These are phyloP conservation scores for Siderastrea radians DNA, from an alignment of 92 coral and sea anemone species.

Conservation along the genomic window DNA sequence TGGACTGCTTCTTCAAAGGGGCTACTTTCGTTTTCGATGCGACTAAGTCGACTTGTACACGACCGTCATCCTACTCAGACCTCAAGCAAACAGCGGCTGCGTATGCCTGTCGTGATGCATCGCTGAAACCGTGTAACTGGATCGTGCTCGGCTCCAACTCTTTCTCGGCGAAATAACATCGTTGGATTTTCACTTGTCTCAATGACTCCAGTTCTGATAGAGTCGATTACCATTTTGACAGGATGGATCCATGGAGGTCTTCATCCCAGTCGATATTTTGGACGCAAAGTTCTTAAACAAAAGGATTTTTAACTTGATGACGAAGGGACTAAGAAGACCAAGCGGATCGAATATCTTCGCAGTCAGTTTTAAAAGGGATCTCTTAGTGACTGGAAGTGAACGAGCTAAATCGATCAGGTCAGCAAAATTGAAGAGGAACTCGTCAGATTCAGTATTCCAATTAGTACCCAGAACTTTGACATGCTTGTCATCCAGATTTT, in stretches of 20 bases:
- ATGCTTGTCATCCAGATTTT: neutral
- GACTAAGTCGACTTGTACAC: neutral
- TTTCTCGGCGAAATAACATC: slow-evolving; percentile 55
- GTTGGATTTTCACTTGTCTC: slow-evolving; percentile 44
- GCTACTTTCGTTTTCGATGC: slow-evolving; percentile 14
- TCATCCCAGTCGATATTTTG: slow-evolving; percentile 72
- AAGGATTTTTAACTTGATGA: slow-evolving; percentile 57
- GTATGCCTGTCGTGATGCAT: slow-evolving; percentile 35
- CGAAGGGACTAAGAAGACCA: slow-evolving; percentile 70
- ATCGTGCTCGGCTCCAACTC: slow-evolving; percentile 6
- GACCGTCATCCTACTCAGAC: slow-evolving; percentile 14
- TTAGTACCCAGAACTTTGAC: too few species aligned
- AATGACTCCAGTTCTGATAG: slow-evolving; percentile 54
- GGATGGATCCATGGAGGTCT: slow-evolving; percentile 38
- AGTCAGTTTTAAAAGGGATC: slow-evolving; percentile 68
- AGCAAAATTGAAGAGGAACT: slow-evolving; percentile 52
- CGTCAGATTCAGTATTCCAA: slow-evolving; percentile 10
- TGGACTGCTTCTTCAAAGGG: slow-evolving; percentile 4
- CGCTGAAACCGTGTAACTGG: slow-evolving; percentile 38
- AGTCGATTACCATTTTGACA: slow-evolving; percentile 56
- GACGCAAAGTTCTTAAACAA: slow-evolving; percentile 66
- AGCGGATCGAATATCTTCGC: slow-evolving; percentile 82
- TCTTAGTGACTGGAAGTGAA: slow-evolving; percentile 71
- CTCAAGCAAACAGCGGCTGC: slow-evolving; percentile 23
- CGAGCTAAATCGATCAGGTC: slow-evolving; percentile 54